Conservation (phyloP, 2,797 vertebrate species). For the Tympanoctomys barrerae region DNA sequence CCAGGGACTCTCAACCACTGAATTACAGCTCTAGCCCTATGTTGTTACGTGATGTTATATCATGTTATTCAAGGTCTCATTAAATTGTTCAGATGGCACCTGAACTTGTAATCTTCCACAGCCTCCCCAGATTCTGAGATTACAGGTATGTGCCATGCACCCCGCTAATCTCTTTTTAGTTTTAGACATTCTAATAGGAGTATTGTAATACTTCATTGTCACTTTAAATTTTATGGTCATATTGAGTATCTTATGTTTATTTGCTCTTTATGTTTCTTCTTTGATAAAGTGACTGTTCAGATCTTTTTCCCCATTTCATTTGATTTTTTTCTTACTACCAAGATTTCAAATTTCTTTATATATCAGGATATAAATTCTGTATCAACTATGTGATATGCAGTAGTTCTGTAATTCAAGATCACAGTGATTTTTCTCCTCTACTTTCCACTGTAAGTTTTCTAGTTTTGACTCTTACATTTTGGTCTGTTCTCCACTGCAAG, state of each 20-base stretch:
- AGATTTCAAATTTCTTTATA: constrained; percentile 23
- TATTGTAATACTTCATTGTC: neutral
- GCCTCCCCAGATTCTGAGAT: neutral
- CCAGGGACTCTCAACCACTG: neutral
- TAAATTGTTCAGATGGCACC: neutral
- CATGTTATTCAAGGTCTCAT: neutral
- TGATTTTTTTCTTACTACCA: neutral
- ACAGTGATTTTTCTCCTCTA: constrained; percentile 23
- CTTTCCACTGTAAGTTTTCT: constrained; percentile 40
- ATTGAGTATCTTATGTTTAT: neutral
- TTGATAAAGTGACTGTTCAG: constrained; percentile 11
- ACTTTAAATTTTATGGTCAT: neutral
- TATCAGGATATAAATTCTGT: neutral
- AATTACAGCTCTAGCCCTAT: neutral
- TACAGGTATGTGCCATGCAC: neutral
- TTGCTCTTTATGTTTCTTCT: constrained; percentile 14
- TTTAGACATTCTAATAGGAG: neutral
- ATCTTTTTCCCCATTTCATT: constrained; percentile 17
- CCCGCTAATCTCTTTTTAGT: neutral
- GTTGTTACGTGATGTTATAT: neutral
- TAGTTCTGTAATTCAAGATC: constrained; percentile 13
- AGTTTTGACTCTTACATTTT: constrained; percentile 15
- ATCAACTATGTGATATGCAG: constrained; percentile 12
- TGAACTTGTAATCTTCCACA: neutral
- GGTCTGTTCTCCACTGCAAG: neutral